phyloP scores from a whole-genome alignment of 1,140 invertebrate species.

The Zaprionus vittiger region DNA sequence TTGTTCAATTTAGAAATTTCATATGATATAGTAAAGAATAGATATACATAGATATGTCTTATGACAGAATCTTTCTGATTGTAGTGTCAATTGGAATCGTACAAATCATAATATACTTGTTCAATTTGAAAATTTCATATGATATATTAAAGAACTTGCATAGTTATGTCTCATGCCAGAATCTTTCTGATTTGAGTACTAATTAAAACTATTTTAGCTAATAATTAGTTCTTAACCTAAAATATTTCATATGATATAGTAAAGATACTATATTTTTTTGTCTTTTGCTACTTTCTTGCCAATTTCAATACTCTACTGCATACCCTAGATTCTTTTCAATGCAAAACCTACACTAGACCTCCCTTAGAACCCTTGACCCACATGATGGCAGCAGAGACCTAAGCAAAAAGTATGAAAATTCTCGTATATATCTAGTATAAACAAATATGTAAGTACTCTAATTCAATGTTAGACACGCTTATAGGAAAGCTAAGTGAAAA shows the following conservation, averaged over 20 bases:
- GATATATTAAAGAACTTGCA: neutral
- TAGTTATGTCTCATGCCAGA: neutral
- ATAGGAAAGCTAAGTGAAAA: conserved; percentile 6
- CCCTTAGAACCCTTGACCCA: neutral
- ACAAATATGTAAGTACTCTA: conserved; percentile 6
- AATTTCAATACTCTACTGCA: neutral
- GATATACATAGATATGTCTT: too few species aligned
- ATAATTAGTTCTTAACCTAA: too few species aligned
- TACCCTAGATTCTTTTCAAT: neutral
- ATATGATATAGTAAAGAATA: too few species aligned
- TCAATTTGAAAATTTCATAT: neutral
- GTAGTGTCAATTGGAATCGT: too few species aligned
- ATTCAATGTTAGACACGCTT: conserved; percentile 53
- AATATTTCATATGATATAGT: too few species aligned
- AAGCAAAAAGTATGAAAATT: conserved; percentile 2
- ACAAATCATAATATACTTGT: too few species aligned
- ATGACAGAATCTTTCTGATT: too few species aligned
- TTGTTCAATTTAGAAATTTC: too few species aligned
- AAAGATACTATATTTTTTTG: too few species aligned
- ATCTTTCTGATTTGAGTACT: too few species aligned
- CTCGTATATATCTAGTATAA: neutral
- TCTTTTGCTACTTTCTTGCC: too few species aligned
- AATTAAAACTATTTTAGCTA: too few species aligned
- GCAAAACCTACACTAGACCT: neutral
- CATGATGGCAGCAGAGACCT: neutral